A percentile compares a stretch with the other conserved stretches of the same genome.
Evolutionary conservation across 2,797 vertebrate species (phyloP).

Genomic region (Denticeps clupeoides): DNA sequence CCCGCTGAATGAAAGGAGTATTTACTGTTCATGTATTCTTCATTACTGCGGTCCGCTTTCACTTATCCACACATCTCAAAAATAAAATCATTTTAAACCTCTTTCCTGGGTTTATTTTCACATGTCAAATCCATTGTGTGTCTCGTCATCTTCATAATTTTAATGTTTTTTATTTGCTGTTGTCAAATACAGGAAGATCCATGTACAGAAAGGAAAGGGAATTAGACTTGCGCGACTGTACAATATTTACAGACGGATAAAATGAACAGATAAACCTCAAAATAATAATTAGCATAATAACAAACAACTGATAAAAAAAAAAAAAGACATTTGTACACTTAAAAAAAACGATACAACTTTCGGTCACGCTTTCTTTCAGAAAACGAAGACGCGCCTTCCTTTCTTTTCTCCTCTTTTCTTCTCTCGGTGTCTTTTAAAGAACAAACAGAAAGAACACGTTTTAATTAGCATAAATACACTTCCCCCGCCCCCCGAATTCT

Average conservation of each 20-base stretch:
- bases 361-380: conserved; percentile 43
- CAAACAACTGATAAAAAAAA: conserved; percentile 57
- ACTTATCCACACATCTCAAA: no score
- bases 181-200: conserved; percentile 62
- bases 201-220: conserved; percentile 55
- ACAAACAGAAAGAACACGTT: conserved; percentile 48
- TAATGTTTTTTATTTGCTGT: conserved; percentile 57
- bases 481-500: conserved; percentile 22
- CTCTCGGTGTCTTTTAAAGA: conserved; percentile 48
- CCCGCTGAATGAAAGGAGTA: conserved; percentile 17
- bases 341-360: conserved; percentile 28
- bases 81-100: no score
- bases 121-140: no score
- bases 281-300: conserved; percentile 51
- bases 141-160: conserved; percentile 37
- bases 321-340: conserved; percentile 46
- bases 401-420: conserved; percentile 23
- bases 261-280: conserved; percentile 38
- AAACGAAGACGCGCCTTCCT: conserved; percentile 38
- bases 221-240: conserved; percentile 56
- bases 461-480: conserved; percentile 46
- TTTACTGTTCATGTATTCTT: no score
- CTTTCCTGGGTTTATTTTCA: no score
- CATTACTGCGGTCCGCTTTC: no score
- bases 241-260: conserved; percentile 60